Percentiles rank a stretch among this genome's conserved stretches.
phyloP scores from a whole-genome alignment of 1,140 invertebrate genomes.

The Popillia japonica region DNA sequence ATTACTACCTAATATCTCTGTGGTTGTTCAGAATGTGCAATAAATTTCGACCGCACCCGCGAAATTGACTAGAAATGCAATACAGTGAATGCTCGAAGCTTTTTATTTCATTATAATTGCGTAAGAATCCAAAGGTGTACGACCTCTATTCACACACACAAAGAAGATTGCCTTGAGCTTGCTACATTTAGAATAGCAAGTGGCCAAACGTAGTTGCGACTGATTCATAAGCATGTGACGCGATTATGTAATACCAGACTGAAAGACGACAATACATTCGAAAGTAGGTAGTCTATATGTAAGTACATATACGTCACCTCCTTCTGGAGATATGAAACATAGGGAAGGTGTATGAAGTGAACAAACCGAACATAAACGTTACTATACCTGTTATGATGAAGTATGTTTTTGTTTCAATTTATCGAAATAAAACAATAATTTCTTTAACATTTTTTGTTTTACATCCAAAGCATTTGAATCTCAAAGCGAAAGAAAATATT shows the following conservation, averaged over 20 bases:
- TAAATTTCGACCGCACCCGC: slow-evolving; percentile 11
- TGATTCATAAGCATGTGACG: slow-evolving; percentile 35
- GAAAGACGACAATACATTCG: slow-evolving; percentile 7
- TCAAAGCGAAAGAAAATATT: no score
- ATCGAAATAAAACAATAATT: no score
- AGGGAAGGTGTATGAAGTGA: no score
- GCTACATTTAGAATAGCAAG: slow-evolving; percentile 36
- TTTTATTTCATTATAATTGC: slow-evolving; percentile 5
- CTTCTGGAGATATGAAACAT: no score
- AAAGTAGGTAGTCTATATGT: no score
- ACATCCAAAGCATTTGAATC: no score
- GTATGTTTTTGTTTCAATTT: no score
- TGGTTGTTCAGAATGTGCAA: neutral
- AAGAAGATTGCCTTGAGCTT: slow-evolving; percentile 32
- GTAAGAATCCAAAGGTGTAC: slow-evolving; percentile 17
- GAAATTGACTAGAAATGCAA: slow-evolving; percentile 15
- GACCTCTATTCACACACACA: slow-evolving; percentile 21
- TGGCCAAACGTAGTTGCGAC: neutral
- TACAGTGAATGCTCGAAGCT: slow-evolving; percentile 11
- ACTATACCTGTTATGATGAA: no score
- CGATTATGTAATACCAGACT: slow-evolving; percentile 31
- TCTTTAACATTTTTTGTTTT: no score
- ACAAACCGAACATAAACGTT: no score
- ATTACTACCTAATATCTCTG: no score
- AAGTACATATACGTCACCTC: no score